Evolutionary conservation across 2,113 vertebrate genomes (phyloP), one percentile per base, ranked within the genome.

Genomic region (Tetrao urogallus): DNA sequence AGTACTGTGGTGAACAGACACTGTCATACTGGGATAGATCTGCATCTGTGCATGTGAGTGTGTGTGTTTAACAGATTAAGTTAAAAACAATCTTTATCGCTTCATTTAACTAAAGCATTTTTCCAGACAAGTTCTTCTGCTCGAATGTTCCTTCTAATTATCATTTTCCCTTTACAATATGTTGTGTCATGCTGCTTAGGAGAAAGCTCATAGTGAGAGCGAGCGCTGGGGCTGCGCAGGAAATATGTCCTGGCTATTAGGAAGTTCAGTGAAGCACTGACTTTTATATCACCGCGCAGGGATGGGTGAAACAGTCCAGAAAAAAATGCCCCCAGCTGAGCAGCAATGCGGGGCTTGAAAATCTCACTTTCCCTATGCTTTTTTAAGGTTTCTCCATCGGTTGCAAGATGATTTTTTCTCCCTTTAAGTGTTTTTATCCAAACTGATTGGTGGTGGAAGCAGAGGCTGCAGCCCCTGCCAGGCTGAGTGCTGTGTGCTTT

Each of bases 21-120:
- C 17, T 25, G 57, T 75, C 3, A 45, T 38, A 4, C 52, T 0
- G 58, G 27, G 71, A 11, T 14, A 14, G 34, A 71, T 36, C 64
- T 2, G 76, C 4, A 2, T 36, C 7, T 34, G 61, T 48, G 78
- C 21, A 3, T 10, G 50, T 8, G 5, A 63, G 50, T 22, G 82
- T 78, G 47, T 93, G 89, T 94, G 92, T 92, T 97, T 97, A 97
- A 97, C 91, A 95, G 93, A 96, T 97, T 97, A 95, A 97, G 52
- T 94, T 96, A 89, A 96, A 96, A 96, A 87, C 94, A 94, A 97
- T 97, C 94, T 97, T 96, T 89, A 52, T 89, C 74, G 95, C 96
- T 98, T 97, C 92, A 57, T 97, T 98, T 98, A 96, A 96, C 97
- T 96, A 94, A 97, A 97, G 96, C 91, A 72, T 97, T 98, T 98